Evolutionary conservation across 2,888 invertebrate species (phyloP), one percentile per base, ranked within the genome.

Genomic region (Camponotus fellah): DNA sequence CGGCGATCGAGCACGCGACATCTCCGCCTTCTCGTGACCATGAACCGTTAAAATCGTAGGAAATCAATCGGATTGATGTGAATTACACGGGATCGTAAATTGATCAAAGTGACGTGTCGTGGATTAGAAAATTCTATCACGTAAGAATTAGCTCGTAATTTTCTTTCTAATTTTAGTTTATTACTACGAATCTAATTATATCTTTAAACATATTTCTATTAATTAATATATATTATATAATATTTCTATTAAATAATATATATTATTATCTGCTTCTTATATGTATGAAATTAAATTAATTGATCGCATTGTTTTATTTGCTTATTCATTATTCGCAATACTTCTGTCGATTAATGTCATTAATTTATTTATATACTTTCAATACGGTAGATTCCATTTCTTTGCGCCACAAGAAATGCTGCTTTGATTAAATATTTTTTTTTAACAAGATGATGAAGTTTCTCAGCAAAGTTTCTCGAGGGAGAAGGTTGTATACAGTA

Each of bases 1-100:
- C 86, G 88, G 83, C 84, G 82, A 83, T 66, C 80, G 81, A 86
- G 83, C 88, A 88, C 77, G 83, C 77, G 90, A 91, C 85, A 82
- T 84, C 82, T 85, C 82, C 82, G 79, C 77, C 76, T 72, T 88
- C 83, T 86, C 85, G 85, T 87, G 91, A 86, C 86, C 82, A 83
- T 83, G 85, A 86, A 88, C 86, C 88, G 88, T 91, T 91, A 90
- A 87, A 82, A 75, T 87, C 75, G 71, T 34, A 21, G 84, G 89
- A 87, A 89, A 88, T 90, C 89, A 83, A 89, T 90, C 58, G 74
- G 58, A 40, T 60, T 87, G 86, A 84, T 75, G 49, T 58, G 21
- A 8, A 17, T 34, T 34, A 34, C 37, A 64, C 21, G 75, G 79
- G 89, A 86, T 89, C 72, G 53, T 32, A 74, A 77, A 83, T 79